phyloP scores from a whole-genome alignment of 2,888 invertebrate genomes.

The Pardosa pseudoannulata region DNA sequence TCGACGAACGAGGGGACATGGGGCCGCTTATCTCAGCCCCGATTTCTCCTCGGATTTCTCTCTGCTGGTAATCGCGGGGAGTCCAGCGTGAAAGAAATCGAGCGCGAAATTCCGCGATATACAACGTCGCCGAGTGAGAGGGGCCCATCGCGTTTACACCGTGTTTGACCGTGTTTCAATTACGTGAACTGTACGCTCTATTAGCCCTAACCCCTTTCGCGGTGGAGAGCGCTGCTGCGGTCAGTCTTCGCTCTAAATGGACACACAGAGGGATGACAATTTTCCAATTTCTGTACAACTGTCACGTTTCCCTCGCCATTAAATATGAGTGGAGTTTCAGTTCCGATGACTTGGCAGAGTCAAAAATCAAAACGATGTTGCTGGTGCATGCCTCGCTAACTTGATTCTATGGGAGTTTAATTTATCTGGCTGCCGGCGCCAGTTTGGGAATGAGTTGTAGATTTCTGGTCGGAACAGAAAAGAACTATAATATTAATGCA shows the following conservation, averaged over 20 bases:
- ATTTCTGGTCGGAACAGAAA: too few species aligned
- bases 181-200: background rate
- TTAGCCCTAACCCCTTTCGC: background rate
- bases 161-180: background rate
- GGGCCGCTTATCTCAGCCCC: background rate
- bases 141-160: background rate
- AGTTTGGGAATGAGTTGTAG: too few species aligned
- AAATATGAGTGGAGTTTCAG: background rate
- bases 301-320: background rate
- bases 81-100: background rate
- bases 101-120: background rate
- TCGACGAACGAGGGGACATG: background rate
- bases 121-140: background rate
- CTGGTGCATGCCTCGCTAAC: too few species aligned
- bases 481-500: too few species aligned
- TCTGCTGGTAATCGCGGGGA: too few species aligned
- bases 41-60: background rate
- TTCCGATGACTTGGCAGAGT: background rate
- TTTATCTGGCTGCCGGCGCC: too few species aligned
- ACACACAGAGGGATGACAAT: constrained; percentile 8
- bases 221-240: background rate
- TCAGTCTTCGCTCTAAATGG: constrained; percentile 10
- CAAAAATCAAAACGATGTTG: background rate
- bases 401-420: too few species aligned
- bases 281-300: background rate